Evolutionary conservation across 1,140 invertebrate genomes (phyloP), one percentile per base, ranked within the genome.

Genomic region (Drosophila sucinea): DNA sequence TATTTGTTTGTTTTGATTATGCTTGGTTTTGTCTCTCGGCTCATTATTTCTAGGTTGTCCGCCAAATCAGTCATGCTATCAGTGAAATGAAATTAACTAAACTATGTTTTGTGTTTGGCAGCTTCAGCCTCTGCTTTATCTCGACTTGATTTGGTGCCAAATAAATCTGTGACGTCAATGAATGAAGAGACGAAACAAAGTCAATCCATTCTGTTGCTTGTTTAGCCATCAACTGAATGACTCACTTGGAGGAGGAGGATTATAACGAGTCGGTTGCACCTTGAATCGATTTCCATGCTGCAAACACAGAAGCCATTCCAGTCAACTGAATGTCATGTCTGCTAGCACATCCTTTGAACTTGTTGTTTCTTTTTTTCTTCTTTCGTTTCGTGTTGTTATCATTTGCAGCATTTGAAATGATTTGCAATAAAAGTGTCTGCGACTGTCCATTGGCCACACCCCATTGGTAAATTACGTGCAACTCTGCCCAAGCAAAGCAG

Each of bases 361-460:
- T 51, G 61, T 27, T 56, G 47, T 69, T 70, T 29, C n/a, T 67
- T 4, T 56, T 51, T 71, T 30, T 7, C 47, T 62, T 70, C 60
- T 67, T 65, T 60, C 64, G 41, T 67, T 38, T 57, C 33, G 32
- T 77, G 71, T 79, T 86, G 76, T 83, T 87, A 86, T 79, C 83
- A 86, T 82, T 86, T 86, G 83, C 83, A 86, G 83, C 79, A 87
- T 86, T 86, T 86, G 83, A 86, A 86, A 86, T 86, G 83, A 86
- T 86, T 86, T 86, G 83, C 83, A 86, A 87, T 87, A 87, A 87
- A 87, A 83, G 83, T 89, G 83, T 87, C 83, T 89, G 83, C 68
- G 71, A 71, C 70, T 77, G 76, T 71, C 76, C 84, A 83, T 80
- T 83, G 84, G 79, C 76, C 79, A 87, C 73, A 81, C 83, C 83